A percentile compares a stretch with the other conserved stretches of the same genome.
Conservation (phyloP, 2,888 invertebrate species). For the Lucinisca nassula region DNA sequence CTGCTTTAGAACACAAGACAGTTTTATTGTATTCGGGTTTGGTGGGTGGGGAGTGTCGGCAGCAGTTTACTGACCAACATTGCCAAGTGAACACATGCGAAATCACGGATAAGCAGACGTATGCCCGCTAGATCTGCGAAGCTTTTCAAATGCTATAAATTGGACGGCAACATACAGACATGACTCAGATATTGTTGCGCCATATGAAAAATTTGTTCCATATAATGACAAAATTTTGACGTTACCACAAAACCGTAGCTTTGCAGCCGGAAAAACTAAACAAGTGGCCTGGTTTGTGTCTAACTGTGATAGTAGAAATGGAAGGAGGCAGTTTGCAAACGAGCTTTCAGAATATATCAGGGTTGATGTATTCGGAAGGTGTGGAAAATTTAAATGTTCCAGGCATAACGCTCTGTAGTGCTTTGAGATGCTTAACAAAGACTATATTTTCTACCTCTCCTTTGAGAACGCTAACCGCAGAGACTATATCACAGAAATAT, state of each 20-base stretch:
- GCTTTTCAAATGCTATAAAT: slow-evolving; percentile 91
- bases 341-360: slow-evolving; percentile 95
- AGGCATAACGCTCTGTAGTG: slow-evolving; percentile 93
- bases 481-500: slow-evolving; percentile 98
- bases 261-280: slow-evolving; percentile 95
- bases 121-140: slow-evolving; percentile 93
- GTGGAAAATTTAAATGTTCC: slow-evolving; percentile 88
- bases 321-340: slow-evolving; percentile 95
- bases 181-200: slow-evolving; percentile 98
- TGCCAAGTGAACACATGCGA: slow-evolving; percentile 96
- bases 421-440: slow-evolving; percentile 95
- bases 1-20: slow-evolving; percentile 47
- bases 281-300: slow-evolving; percentile 99
- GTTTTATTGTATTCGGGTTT: slow-evolving; percentile 74
- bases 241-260: slow-evolving; percentile 74
- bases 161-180: slow-evolving; percentile 98
- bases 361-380: slow-evolving; percentile 86
- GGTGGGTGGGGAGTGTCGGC: slow-evolving; percentile 88
- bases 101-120: slow-evolving; percentile 96
- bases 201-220: slow-evolving; percentile 98
- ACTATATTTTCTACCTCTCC: slow-evolving; percentile 98
- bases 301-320: slow-evolving; percentile 97
- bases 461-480: slow-evolving; percentile 99
- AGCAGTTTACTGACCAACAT: slow-evolving; percentile 91
- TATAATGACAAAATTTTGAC: slow-evolving; percentile 92